phyloP scores from a whole-genome alignment of 1,140 invertebrate genomes.

The Drosophila arizonae region DNA sequence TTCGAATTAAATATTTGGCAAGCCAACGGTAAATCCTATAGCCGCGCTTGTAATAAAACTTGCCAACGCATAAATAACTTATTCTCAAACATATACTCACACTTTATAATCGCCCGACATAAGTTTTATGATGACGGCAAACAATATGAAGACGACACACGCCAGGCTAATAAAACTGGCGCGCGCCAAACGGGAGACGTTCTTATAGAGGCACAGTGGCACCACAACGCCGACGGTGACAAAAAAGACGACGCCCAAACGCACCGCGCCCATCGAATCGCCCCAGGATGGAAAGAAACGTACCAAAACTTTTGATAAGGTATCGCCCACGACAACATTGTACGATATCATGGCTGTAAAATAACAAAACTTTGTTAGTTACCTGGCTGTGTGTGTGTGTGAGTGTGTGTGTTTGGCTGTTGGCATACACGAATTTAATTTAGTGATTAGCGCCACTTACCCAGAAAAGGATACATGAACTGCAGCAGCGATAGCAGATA shows the following conservation, averaged over 20 bases:
- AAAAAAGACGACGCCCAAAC: slow-evolving; percentile 91
- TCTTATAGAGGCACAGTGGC: slow-evolving; percentile 92
- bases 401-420: neutral
- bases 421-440: slow-evolving; percentile 16
- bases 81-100: slow-evolving; percentile 58
- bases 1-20: neutral
- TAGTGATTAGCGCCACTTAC: slow-evolving; percentile 84
- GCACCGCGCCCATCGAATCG: slow-evolving; percentile 84
- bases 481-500: slow-evolving; percentile 90
- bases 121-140: slow-evolving; percentile 85
- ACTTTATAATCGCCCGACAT: slow-evolving; percentile 85
- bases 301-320: slow-evolving; percentile 91
- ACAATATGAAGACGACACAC: slow-evolving; percentile 89
- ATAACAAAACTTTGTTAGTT: slow-evolving; percentile 24
- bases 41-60: slow-evolving; percentile 1
- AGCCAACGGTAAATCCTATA: neutral
- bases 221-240: slow-evolving; percentile 89
- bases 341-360: slow-evolving; percentile 93
- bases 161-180: slow-evolving; percentile 91
- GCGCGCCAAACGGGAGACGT: slow-evolving; percentile 91
- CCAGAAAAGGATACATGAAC: slow-evolving; percentile 94
- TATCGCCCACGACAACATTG: slow-evolving; percentile 95
- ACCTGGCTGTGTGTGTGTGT: neutral
- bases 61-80: no score
- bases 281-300: slow-evolving; percentile 84